Conservation (phyloP, 2,797 vertebrate species). For the Rhyacichthys aspro region DNA sequence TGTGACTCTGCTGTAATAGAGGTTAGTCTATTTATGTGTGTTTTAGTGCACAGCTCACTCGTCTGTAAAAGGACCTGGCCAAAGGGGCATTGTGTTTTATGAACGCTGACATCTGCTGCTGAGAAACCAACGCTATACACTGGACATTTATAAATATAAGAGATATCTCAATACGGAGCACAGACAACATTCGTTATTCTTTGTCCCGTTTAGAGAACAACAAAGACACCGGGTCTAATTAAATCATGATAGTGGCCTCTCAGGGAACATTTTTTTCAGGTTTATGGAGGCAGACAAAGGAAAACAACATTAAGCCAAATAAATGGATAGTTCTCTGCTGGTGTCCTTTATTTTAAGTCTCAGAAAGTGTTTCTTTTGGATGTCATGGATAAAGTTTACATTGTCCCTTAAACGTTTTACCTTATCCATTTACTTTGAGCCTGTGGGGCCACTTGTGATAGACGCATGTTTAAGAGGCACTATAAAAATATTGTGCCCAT, state of each 20-base stretch:
- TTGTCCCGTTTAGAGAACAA: slow-evolving; percentile 23
- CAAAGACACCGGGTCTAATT: slow-evolving; percentile 33
- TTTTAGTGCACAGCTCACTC: slow-evolving; percentile 8
- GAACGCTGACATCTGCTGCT: slow-evolving; percentile 54
- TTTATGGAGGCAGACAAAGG: slow-evolving; percentile 17
- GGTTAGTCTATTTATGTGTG: slow-evolving; percentile 31
- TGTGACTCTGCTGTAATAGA: slow-evolving; percentile 39
- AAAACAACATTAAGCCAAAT: slow-evolving; percentile 7
- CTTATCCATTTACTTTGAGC: slow-evolving; percentile 48
- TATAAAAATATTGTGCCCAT: slow-evolving; percentile 10
- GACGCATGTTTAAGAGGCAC: slow-evolving; percentile 27
- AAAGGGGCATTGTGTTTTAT: slow-evolving; percentile 52
- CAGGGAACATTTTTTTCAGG: slow-evolving; percentile 29
- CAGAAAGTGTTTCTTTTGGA: no score
- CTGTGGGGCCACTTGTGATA: slow-evolving; percentile 55
- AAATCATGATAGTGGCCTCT: slow-evolving; percentile 29
- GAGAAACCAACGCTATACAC: slow-evolving; percentile 18
- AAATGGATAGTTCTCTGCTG: not conserved
- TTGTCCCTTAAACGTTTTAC: slow-evolving; percentile 24
- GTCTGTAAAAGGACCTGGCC: slow-evolving; percentile 31
- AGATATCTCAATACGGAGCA: slow-evolving; percentile 43
- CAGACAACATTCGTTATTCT: slow-evolving; percentile 40
- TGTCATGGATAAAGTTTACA: no score
- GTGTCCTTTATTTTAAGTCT: not conserved
- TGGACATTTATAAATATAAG: slow-evolving; percentile 31